Evolutionary conservation across 2,888 invertebrate species (phyloP), one percentile per base, ranked within the genome.

Genomic region (Cordylochernes scorpioides): DNA sequence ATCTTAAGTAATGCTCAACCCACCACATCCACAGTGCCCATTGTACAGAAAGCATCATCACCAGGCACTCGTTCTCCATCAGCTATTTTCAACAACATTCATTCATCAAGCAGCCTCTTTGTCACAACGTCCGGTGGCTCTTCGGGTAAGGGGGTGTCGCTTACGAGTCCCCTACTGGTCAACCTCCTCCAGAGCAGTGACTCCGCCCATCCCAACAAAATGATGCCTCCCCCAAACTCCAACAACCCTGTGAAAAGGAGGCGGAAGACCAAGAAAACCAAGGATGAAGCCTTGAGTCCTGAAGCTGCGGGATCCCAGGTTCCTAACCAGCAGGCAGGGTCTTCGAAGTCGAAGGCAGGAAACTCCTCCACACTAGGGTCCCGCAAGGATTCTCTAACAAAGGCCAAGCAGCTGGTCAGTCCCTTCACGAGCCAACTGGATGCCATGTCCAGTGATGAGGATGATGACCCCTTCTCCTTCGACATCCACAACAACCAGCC

Each of bases 351-450:
- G 17, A 33, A 37, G 24, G 35, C 37, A 24, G 34, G 34, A 30
- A 33, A 36, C 24, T 37, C 42, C 17, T 38, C 42, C 18, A 31
- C 39, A 19, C 32, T 35, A 25, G 34, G 30, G 6, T n/a, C n/a
- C n/a, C n/a, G n/a, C n/a, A n/a, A n/a, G n/a, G n/a, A n/a, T n/a
- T n/a, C n/a, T n/a, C n/a, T n/a, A n/a, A n/a, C n/a, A n/a, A 39
- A 43, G 30, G 41, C 42, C 9, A 73, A 73, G 56, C 74, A 73
- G 59, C 65, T 82, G 25, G 77, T 82, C 43, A 84, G 82, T 59
- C 80, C 82, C 1, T 60, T 80, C 37, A 80, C 82, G 39, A 74
- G 78, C 22, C 49, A 75, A 48, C 60, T 82, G 46, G 80, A 80
- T 46, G 67, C 71, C 3, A 71, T 72, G 54, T 68, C 69, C 8